Conservation (phyloP, 1,140 invertebrate species). For the Ips typographus region DNA sequence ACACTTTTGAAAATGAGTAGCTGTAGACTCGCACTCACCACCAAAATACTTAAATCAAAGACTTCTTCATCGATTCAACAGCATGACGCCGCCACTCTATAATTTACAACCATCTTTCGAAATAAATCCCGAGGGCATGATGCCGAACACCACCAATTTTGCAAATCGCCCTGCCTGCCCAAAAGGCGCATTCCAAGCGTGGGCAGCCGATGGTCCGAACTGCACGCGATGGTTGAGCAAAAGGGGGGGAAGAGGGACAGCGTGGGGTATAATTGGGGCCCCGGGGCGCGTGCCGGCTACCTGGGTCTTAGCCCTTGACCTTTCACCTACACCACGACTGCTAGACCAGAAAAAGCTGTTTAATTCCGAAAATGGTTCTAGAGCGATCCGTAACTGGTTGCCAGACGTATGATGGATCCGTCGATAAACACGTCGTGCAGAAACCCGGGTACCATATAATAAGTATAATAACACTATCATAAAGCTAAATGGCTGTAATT, state of each 20-base stretch:
- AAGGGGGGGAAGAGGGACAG: not conserved
- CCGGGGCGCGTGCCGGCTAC: constrained; percentile 25
- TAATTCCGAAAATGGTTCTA: too few species aligned
- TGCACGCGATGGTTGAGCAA: constrained; percentile 21
- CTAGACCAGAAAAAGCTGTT: too few species aligned
- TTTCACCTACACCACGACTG: constrained; percentile 11
- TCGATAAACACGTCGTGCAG: constrained; percentile 14
- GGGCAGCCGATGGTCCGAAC: constrained; percentile 1
- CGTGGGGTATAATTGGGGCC: constrained; percentile 19
- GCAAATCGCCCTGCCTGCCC: constrained; percentile 1
- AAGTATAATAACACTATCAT: constrained; percentile 17
- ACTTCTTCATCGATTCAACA: too few species aligned
- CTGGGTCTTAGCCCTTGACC: constrained; percentile 25
- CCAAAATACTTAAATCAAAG: too few species aligned
- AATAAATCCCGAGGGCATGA: not conserved
- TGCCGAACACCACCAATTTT: constrained; percentile 3
- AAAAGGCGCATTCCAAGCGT: constrained; percentile 3
- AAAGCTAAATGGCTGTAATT: constrained; percentile 10
- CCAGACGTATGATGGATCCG: constrained; percentile 10
- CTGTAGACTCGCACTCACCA: too few species aligned
- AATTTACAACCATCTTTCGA: not conserved
- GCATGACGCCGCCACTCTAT: not conserved
- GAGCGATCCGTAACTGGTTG: too few species aligned
- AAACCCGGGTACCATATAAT: constrained; percentile 12
- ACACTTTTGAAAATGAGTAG: too few species aligned